Evolutionary conservation across 2,113 vertebrate genomes (phyloP).

Genomic region (Upupa epops): DNA sequence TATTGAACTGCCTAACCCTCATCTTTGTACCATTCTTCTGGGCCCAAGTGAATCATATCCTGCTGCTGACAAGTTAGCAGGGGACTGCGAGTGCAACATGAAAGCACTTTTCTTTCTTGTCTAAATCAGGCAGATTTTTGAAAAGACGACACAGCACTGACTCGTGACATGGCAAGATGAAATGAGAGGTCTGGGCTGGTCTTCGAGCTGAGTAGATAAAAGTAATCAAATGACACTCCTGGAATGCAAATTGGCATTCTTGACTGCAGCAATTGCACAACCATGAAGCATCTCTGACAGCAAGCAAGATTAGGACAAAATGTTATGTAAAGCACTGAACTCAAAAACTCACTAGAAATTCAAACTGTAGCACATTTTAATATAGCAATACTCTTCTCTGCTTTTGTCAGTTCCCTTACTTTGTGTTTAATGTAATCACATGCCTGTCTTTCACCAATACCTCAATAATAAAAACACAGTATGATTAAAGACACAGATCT

Average conservation of each 20-base stretch:
- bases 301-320: constrained; percentile 86
- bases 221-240: constrained; percentile 94
- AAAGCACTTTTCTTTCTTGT: constrained; percentile 84
- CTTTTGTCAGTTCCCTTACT: constrained; percentile 63
- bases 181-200: constrained; percentile 83
- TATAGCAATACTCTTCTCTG: constrained; percentile 61
- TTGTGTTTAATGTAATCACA: constrained; percentile 20
- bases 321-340: constrained; percentile 83
- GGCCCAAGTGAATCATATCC: constrained; percentile 83
- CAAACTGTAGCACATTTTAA: constrained; percentile 77
- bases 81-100: constrained; percentile 82
- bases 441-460: constrained; percentile 21
- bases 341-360: constrained; percentile 77
- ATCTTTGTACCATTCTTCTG: constrained; percentile 77
- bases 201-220: constrained; percentile 87
- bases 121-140: constrained; percentile 83
- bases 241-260: constrained; percentile 97
- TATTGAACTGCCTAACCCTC: constrained; percentile 92
- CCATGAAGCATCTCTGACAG: constrained; percentile 89
- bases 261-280: constrained; percentile 84
- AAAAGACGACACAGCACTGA: constrained; percentile 82
- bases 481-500: not conserved
- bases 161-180: constrained; percentile 86
- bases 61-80: constrained; percentile 85
- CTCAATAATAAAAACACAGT: constrained; percentile 31